Base-by-base conservation (phyloP, 1,140 invertebrate genomes). In the Eufriesea mexicana region DNA sequence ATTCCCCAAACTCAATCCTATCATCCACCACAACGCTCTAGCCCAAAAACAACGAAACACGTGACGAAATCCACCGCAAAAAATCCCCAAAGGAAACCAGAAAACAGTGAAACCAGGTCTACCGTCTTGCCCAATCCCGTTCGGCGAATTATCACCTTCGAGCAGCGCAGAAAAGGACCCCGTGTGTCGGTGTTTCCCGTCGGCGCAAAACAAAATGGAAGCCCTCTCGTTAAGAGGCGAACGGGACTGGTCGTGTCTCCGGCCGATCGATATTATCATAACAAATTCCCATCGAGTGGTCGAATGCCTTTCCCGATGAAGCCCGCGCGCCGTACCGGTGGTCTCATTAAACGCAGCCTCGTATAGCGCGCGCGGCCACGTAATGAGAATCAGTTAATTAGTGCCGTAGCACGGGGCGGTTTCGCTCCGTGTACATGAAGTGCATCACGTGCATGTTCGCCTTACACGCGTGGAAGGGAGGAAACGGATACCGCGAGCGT, bases 361-460 rank as follows among this genome's bases (percentile, higher is more conserved):
- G 82, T 85, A 83, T 84, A 88, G 88, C 89, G 90, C 88, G 87
- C 89, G 87, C 89, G 87, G 89, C 92, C 90, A 88, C 89, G 89
- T 92, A 93, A 93, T 93, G 92, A 93, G 92, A 92, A 92, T 90
- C 89, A 91, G 92, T 93, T 93, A 93, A 93, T 93, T 92, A 92
- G 91, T 92, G 91, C 87, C 87, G 75, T 76, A 72, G 82, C 80
- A 82, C 84, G 80, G 86, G 80, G 80, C 67, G 80, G 86, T 84
- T 88, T 88, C 87, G 80, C 85, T 79, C 64, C 62, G 73, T 73
- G 71, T 84, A 86, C 70, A 71, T 66, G 61, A 35, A 84, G 83
- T 70, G 81, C 86, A 85, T 84, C 87, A 64, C 62, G 71, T 78
- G 79, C 76, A 83, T 59, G 80, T 75, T 54, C 77, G 82, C 68